Evolutionary conservation across 2,888 invertebrate genomes (phyloP).

Genomic region (Baronia brevicornis): DNA sequence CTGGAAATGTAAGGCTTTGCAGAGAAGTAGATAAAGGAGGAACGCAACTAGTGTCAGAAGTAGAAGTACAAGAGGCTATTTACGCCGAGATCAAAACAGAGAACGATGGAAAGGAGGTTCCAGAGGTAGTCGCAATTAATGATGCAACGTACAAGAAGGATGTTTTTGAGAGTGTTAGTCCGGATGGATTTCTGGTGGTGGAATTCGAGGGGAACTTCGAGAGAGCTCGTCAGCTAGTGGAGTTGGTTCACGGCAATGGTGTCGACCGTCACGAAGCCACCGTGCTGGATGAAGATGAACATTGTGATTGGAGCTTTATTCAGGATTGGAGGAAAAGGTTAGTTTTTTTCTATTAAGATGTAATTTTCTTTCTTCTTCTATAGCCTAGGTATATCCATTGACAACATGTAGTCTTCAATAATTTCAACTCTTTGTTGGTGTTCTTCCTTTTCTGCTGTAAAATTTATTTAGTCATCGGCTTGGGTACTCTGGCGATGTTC

Average conservation of each 20-base stretch:
- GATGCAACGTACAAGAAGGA: slow-evolving; percentile 64
- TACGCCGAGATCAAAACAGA: slow-evolving; percentile 59
- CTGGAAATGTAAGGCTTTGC: slow-evolving; percentile 43
- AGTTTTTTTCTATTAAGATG: slow-evolving; percentile 31
- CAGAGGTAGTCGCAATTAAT: slow-evolving; percentile 47
- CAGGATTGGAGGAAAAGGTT: slow-evolving; percentile 84
- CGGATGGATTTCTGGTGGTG: slow-evolving; percentile 76
- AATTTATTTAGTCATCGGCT: too few relatives aligned
- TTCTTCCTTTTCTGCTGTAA: too few relatives aligned
- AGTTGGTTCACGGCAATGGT: slow-evolving; percentile 68
- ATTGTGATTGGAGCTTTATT: slow-evolving; percentile 84
- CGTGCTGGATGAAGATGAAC: slow-evolving; percentile 63
- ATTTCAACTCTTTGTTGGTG: too few relatives aligned
- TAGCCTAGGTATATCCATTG: too few relatives aligned
- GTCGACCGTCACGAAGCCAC: slow-evolving; percentile 62
- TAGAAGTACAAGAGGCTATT: slow-evolving; percentile 59
- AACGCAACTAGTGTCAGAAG: slow-evolving; percentile 51
- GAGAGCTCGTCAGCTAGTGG: slow-evolving; percentile 77
- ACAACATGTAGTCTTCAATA: too few relatives aligned
- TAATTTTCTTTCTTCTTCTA: slow-evolving; percentile 19
- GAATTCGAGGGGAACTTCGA: slow-evolving; percentile 78
- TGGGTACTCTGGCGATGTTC: too few relatives aligned
- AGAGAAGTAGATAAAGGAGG: slow-evolving; percentile 51
- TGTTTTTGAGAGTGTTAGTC: slow-evolving; percentile 51
- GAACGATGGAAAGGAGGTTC: slow-evolving; percentile 28